Evolutionary conservation across 92 coral and sea anemone species (phyloP).

Genomic region (Zoanthus sociatus): DNA sequence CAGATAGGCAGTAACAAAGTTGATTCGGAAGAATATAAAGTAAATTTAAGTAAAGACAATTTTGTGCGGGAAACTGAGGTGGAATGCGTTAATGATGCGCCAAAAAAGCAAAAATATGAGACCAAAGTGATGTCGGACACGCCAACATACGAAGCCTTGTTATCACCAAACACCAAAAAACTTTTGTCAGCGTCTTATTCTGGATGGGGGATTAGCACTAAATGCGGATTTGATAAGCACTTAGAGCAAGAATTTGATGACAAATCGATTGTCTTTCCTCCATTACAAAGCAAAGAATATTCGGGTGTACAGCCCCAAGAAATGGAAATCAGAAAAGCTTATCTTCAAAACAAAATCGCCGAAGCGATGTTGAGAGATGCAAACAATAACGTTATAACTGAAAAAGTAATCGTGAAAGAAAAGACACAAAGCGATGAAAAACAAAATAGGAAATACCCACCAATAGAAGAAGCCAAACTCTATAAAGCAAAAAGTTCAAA

Average conservation of each 20-base stretch:
- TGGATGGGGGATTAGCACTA: slow-evolving; percentile 6
- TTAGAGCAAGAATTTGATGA: not conserved
- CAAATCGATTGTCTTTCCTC: slow-evolving; percentile 10
- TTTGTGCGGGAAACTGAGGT: not conserved
- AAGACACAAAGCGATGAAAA: not conserved
- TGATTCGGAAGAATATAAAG: not conserved
- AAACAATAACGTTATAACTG: slow-evolving; percentile 17
- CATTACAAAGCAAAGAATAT: not conserved
- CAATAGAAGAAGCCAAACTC: not conserved
- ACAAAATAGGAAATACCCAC: not conserved
- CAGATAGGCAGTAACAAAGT: not conserved
- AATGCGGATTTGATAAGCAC: slow-evolving; percentile 2
- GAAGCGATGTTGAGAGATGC: slow-evolving; percentile 35
- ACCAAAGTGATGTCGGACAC: slow-evolving; percentile 27
- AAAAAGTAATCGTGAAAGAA: not conserved
- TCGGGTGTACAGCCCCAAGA: not conserved
- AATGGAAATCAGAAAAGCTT: slow-evolving; percentile 12
- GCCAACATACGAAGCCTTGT: not conserved
- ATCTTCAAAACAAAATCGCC: not conserved
- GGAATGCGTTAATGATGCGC: not conserved
- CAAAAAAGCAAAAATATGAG: not conserved
- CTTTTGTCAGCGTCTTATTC: slow-evolving; percentile 9
- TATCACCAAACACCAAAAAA: slow-evolving; percentile 23
- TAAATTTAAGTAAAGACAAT: not conserved
- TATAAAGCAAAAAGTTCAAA: not conserved